These are phyloP conservation scores for Epirrhoe tristata DNA, from an alignment of 2,888 invertebrate species.

Conservation along the genomic window DNA sequence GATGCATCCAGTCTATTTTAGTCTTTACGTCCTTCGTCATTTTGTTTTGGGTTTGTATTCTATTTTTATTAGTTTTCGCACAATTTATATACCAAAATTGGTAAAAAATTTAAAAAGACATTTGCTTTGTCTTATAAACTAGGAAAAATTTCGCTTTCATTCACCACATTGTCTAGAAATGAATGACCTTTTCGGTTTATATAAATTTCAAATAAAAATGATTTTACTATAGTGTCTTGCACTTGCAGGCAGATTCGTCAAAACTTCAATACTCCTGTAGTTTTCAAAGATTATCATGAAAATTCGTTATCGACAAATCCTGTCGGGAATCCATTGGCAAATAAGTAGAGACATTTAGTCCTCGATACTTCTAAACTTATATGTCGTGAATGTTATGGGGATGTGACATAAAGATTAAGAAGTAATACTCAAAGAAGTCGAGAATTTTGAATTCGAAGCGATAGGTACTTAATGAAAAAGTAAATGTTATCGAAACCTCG, in stretches of 20 bases:
- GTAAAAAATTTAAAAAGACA: background rate
- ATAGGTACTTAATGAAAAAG: background rate
- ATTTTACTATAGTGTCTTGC: no score
- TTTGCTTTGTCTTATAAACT: background rate
- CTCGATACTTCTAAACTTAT: background rate
- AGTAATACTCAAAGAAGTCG: no score
- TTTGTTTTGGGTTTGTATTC: conserved; percentile 62
- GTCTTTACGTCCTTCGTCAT: conserved; percentile 70
- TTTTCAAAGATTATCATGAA: background rate
- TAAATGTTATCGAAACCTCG: background rate
- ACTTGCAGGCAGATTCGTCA: background rate
- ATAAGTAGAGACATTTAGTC: background rate
- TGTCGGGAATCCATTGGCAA: background rate
- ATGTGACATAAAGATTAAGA: no score
- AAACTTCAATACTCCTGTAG: background rate
- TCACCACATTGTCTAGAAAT: no score
- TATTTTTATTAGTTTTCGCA: conserved; percentile 64
- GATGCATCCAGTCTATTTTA: conserved; percentile 74
- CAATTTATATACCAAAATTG: conserved; percentile 39
- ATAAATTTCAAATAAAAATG: no score
- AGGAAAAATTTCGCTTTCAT: no score
- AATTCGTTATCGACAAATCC: background rate
- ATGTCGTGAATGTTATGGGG: background rate
- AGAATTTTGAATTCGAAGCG: background rate
- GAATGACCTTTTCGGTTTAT: no score